Conservation (phyloP, 1,140 invertebrate species). For the Bursaphelenchus mucronatus region DNA sequence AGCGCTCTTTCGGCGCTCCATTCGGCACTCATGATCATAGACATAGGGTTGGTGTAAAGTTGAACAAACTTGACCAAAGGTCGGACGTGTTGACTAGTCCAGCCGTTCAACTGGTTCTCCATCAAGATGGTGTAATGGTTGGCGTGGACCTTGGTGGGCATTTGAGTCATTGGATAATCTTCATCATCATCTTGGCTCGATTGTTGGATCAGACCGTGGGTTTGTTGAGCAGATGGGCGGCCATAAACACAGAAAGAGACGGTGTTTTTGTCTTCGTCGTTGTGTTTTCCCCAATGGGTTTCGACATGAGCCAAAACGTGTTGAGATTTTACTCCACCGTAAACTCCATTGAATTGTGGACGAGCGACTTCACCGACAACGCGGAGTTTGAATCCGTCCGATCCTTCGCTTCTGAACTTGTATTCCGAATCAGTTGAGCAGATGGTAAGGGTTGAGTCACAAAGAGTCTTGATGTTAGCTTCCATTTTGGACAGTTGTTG, state of each 20-base stretch:
- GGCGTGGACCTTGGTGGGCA: conserved; percentile 6
- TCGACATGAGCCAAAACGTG: conserved; percentile 13
- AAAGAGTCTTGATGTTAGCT: too few species aligned
- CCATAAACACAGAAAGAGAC: conserved; percentile 7
- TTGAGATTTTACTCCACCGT: conserved; percentile 7
- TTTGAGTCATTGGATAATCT: not conserved
- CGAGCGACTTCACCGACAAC: conserved; percentile 6
- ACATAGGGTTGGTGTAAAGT: too few species aligned
- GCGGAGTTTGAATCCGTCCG: not conserved
- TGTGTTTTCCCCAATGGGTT: not conserved
- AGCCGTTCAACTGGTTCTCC: not conserved
- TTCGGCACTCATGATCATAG: not conserved
- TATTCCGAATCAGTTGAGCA: too few species aligned
- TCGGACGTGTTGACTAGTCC: not conserved
- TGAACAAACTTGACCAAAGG: too few species aligned
- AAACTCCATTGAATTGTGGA: conserved; percentile 11
- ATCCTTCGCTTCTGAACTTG: too few species aligned
- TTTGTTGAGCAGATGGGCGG: not conserved
- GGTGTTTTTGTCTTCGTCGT: not conserved
- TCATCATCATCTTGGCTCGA: not conserved
- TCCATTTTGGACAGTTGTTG: too few species aligned
- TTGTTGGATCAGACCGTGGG: not conserved
- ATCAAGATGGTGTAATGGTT: conserved; percentile 4
- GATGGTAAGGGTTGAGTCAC: too few species aligned
- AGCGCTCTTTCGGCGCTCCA: not conserved